phyloP scores from a whole-genome alignment of 2,888 invertebrate genomes.

The Agonopterix heracliana region DNA sequence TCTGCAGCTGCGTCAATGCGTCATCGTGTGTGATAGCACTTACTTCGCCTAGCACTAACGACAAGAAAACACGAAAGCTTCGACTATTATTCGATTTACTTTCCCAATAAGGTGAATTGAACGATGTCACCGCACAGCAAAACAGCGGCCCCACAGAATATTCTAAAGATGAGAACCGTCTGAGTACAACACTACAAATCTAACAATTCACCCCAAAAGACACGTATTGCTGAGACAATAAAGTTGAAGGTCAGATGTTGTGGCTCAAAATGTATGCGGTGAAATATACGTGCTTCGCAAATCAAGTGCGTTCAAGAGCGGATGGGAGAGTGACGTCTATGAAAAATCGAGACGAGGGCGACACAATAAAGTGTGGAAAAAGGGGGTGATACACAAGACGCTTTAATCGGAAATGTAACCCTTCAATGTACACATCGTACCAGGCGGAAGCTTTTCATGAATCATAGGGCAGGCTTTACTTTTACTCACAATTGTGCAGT shows the following conservation, averaged over 20 bases:
- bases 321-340: conserved; percentile 61
- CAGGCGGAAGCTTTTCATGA: conserved; percentile 7
- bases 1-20: too few relatives aligned
- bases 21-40: too few relatives aligned
- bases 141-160: conserved; percentile 51
- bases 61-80: conserved; percentile 46
- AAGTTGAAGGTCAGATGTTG: conserved; percentile 35
- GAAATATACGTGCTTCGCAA: conserved; percentile 64
- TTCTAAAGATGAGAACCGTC: conserved; percentile 35
- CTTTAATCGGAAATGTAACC: conserved; percentile 61
- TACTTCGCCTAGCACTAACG: conserved; percentile 44
- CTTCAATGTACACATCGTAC: conserved; percentile 8
- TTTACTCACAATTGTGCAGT: too few relatives aligned
- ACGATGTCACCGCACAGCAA: conserved; percentile 57
- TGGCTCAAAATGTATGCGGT: conserved; percentile 22
- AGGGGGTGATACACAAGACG: conserved; percentile 52
- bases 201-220: neutral
- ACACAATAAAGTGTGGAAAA: conserved; percentile 54
- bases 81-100: conserved; percentile 46
- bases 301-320: conserved; percentile 71
- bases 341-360: conserved; percentile 71
- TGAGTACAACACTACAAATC: conserved; percentile 20
- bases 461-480: too few relatives aligned
- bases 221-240: conserved; percentile 20
- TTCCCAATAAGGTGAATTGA: conserved; percentile 52